Evolutionary conservation across 2,888 invertebrate genomes (phyloP).

Genomic region (Campaea margaritaria): DNA sequence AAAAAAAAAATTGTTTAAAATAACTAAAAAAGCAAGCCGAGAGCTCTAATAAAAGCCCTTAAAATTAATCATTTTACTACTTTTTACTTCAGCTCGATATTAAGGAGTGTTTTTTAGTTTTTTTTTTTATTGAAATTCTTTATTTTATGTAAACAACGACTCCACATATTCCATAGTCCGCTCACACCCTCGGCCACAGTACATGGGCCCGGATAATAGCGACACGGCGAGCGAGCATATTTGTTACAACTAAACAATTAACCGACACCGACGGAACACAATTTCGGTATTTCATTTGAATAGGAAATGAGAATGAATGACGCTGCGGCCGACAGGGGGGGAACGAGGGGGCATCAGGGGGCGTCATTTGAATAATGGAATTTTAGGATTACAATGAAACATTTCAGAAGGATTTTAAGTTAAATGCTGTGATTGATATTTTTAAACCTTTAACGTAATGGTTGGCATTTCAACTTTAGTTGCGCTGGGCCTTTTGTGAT

Average conservation of each 20-base stretch:
- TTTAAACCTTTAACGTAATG: too few relatives aligned
- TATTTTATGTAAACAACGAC: not conserved
- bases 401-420: slow-evolving; percentile 5
- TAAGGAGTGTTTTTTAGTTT: too few relatives aligned
- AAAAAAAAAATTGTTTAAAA: too few relatives aligned
- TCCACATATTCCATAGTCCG: slow-evolving; percentile 3
- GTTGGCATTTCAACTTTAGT: too few relatives aligned
- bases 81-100: too few relatives aligned
- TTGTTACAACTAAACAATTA: slow-evolving; percentile 47
- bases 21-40: too few relatives aligned
- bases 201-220: slow-evolving; percentile 50
- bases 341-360: slow-evolving; percentile 5
- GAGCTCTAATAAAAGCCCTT: too few relatives aligned
- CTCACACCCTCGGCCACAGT: slow-evolving; percentile 43
- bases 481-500: too few relatives aligned
- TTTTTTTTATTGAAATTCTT: too few relatives aligned
- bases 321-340: slow-evolving; percentile 31
- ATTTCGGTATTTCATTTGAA: slow-evolving; percentile 46
- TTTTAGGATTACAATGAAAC: slow-evolving; percentile 9
- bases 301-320: slow-evolving; percentile 44
- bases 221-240: slow-evolving; percentile 47
- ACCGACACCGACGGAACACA: slow-evolving; percentile 35
- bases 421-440: not conserved
- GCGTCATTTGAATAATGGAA: slow-evolving; percentile 9
- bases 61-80: too few relatives aligned